Evolutionary conservation across 2,113 vertebrate genomes (phyloP), one percentile per base, ranked within the genome.

Genomic region (Jacana jacana): DNA sequence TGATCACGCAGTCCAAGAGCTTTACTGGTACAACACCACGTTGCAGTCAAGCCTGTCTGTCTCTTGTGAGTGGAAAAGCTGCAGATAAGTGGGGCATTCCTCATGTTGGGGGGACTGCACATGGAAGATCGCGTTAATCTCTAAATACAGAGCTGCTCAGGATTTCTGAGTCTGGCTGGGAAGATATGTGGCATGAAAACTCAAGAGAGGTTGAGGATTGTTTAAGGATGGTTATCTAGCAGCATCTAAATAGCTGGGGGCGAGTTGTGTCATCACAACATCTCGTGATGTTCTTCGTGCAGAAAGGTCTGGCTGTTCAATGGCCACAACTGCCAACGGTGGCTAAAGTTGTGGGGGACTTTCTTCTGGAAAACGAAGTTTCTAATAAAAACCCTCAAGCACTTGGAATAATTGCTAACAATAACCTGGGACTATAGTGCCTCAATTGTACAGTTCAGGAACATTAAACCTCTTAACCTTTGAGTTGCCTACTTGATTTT

Each of bases 401-500:
- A 73, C 89, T 96, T 75, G 82, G 82, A 94, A 90, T 97, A 97
- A 97, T 97, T 97, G 89, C 92, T 97, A 93, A 96, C 97, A 96
- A 97, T 95, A 97, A 97, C 79, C 52, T 91, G 93, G 93, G 97
- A 94, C 97, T 88, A 55, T 12, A 91, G 86, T 91, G 88, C 91
- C 97, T 97, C 91, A 97, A 7, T 82, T 94, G 93, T 94, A 97
- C 91, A 97, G 95, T 96, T 97, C 96, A 94, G 92, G 95, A 97
- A 95, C 95, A 97, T 96, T 97, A 97, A 97, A 95, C 93, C 97
- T 97, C 97, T 97, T 97, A 97, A 97, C 96, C 97, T 97, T 97
- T 97, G 95, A 96, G 97, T 97, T 97, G 91, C 60, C 95, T 97
- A 96, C 95, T 97, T 97, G 95, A 97, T 97, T 97, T 96, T 96